Evolutionary conservation across 2,113 vertebrate species (phyloP).

Genomic region (Bos indicus): DNA sequence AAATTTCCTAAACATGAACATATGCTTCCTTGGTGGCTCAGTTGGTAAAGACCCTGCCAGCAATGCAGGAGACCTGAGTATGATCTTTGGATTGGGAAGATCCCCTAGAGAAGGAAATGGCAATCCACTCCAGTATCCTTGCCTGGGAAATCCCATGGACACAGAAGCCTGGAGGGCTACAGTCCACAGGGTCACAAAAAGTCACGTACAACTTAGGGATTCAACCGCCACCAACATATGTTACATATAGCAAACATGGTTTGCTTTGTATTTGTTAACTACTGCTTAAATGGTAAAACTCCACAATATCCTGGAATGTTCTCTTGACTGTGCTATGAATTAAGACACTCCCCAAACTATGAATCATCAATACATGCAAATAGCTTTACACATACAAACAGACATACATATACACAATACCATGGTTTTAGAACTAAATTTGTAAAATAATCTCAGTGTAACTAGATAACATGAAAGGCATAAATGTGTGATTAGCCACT

Average conservation of each 20-base stretch:
- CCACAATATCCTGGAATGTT: background rate
- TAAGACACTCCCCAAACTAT: background rate
- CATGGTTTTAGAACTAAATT: background rate
- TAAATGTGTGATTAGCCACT: constrained; percentile 42
- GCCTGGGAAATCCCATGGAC: background rate
- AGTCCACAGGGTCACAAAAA: background rate
- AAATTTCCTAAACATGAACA: background rate
- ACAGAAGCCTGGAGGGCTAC: background rate
- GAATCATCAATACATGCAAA: background rate
- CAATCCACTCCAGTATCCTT: background rate
- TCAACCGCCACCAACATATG: background rate
- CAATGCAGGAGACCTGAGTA: background rate
- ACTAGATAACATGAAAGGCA: constrained; percentile 35
- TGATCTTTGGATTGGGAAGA: background rate
- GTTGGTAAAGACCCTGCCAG: background rate
- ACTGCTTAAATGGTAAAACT: background rate
- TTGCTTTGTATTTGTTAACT: background rate
- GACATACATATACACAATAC: background rate
- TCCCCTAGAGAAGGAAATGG: background rate
- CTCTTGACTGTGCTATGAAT: background rate
- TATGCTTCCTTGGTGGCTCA: background rate
- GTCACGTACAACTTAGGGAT: background rate
- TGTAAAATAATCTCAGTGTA: background rate
- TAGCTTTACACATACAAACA: background rate
- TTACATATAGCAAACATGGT: background rate